Evolutionary conservation across 2,113 vertebrate species (phyloP).

Genomic region (Cebidichthys violaceus): DNA sequence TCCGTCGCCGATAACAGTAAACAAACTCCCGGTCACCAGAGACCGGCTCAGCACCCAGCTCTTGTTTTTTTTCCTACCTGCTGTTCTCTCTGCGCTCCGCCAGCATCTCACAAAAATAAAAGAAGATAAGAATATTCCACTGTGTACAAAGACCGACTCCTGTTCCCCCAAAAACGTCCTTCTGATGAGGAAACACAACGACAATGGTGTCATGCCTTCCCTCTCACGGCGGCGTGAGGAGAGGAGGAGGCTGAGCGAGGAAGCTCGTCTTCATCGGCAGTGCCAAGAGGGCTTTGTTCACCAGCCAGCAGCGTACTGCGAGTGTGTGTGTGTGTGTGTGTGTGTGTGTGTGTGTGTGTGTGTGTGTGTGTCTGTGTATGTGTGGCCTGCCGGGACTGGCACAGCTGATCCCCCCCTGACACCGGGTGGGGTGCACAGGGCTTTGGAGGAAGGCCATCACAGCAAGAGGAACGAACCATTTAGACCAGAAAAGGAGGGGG

Average conservation of each 20-base stretch:
- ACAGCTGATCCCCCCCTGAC: slow-evolving; percentile 83
- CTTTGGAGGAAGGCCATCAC: slow-evolving; percentile 60
- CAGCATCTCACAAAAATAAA: slow-evolving; percentile 77
- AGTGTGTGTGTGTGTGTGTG: slow-evolving; percentile 33
- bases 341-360: slow-evolving; percentile 22
- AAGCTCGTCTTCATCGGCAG: slow-evolving; percentile 68
- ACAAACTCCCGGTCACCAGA: slow-evolving; percentile 74
- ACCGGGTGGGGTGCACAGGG: slow-evolving; percentile 72
- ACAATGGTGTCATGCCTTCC: slow-evolving; percentile 53
- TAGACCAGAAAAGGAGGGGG: background rate
- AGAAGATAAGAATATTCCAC: slow-evolving; percentile 43
- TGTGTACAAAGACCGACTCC: background rate
- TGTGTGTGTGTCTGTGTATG: slow-evolving; percentile 59
- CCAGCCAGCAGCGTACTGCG: slow-evolving; percentile 57
- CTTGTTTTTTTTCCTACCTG: slow-evolving; percentile 75
- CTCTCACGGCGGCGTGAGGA: slow-evolving; percentile 32
- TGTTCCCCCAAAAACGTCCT: slow-evolving; percentile 11
- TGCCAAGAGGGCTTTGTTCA: slow-evolving; percentile 76
- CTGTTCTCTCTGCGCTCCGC: slow-evolving; percentile 80
- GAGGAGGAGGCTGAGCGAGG: slow-evolving; percentile 50
- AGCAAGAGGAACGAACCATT: slow-evolving; percentile 63
- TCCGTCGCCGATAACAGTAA: slow-evolving; percentile 45
- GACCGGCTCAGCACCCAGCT: slow-evolving; percentile 68
- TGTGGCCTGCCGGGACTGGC: slow-evolving; percentile 83
- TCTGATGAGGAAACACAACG: background rate